Conservation (phyloP, 2,113 vertebrate species). For the Forbesichthys agassizii region DNA sequence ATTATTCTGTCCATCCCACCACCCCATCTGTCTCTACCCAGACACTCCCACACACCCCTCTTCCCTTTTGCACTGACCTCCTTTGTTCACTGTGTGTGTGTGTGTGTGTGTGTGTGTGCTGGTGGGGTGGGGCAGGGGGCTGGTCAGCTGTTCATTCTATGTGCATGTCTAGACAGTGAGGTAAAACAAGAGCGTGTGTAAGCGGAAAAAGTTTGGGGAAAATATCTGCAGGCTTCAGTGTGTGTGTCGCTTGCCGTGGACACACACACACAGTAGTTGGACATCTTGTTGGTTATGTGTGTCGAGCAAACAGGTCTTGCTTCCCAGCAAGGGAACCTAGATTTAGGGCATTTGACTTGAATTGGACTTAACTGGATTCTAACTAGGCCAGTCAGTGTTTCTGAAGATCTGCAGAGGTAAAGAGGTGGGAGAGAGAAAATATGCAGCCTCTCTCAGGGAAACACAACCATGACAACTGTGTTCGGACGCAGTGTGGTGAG, state of each 20-base stretch:
- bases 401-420: not conserved
- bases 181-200: slow-evolving; percentile 38
- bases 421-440: not conserved
- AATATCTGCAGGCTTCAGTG: slow-evolving; percentile 34
- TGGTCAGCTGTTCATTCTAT: slow-evolving; percentile 66
- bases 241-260: slow-evolving; percentile 37
- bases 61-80: slow-evolving; percentile 6
- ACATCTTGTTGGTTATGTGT: slow-evolving; percentile 14
- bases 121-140: slow-evolving; percentile 16
- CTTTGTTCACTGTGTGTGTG: slow-evolving; percentile 34
- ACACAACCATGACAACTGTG: slow-evolving; percentile 58
- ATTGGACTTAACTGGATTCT: not conserved
- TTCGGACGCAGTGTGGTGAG: slow-evolving; percentile 66
- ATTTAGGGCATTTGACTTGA: not conserved
- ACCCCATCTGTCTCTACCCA: slow-evolving; percentile 67
- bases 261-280: slow-evolving; percentile 23
- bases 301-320: too few relatives aligned
- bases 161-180: slow-evolving; percentile 45
- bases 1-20: slow-evolving; percentile 56
- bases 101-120: slow-evolving; percentile 24
- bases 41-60: slow-evolving; percentile 47
- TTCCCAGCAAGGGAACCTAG: not conserved
- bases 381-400: not conserved
- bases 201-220: slow-evolving; percentile 58
- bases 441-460: slow-evolving; percentile 62